Percentiles rank a stretch among this genome's conserved stretches.
These are phyloP conservation scores for Drosophila pruinosa DNA, from an alignment of 1,140 invertebrate genomes.

Conservation along the genomic window DNA sequence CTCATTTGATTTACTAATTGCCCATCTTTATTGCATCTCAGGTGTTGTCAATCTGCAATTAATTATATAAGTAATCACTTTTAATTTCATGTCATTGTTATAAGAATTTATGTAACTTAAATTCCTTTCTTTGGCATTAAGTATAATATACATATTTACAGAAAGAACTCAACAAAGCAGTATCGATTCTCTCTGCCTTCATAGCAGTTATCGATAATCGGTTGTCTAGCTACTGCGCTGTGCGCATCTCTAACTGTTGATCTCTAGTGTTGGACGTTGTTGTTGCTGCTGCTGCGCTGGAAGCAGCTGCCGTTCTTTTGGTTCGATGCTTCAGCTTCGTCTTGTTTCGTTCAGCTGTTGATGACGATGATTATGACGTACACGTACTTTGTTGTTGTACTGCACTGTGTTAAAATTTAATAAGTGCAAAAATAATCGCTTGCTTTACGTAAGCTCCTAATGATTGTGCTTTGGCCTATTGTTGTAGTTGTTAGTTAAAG, in stretches of 20 bases:
- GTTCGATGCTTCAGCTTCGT: slow-evolving; percentile 31
- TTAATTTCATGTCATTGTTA: too few species aligned
- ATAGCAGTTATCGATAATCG: neutral
- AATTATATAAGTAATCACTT: too few species aligned
- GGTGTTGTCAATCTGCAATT: too few species aligned
- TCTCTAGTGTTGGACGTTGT: slow-evolving; percentile 22
- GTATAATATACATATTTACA: too few species aligned
- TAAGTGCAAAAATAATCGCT: slow-evolving; percentile 76
- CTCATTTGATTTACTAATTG: too few species aligned
- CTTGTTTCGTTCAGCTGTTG: slow-evolving; percentile 15
- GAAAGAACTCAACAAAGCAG: too few species aligned
- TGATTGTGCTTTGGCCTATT: slow-evolving; percentile 58
- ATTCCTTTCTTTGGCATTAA: too few species aligned
- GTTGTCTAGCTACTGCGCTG: neutral
- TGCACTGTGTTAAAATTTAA: slow-evolving; percentile 71
- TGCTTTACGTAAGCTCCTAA: slow-evolving; percentile 72
- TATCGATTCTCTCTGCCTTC: neutral
- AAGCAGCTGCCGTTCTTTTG: slow-evolving; percentile 28
- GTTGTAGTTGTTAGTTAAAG: slow-evolving; percentile 24
- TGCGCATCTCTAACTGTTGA: slow-evolving; percentile 17
- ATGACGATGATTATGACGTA: slow-evolving; percentile 54
- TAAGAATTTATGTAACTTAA: too few species aligned
- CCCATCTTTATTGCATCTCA: too few species aligned
- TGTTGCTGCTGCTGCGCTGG: slow-evolving; percentile 32
- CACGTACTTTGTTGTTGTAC: slow-evolving; percentile 34